Evolutionary conservation across 2,888 invertebrate genomes (phyloP).

Genomic region (Apotomis betuletana): DNA sequence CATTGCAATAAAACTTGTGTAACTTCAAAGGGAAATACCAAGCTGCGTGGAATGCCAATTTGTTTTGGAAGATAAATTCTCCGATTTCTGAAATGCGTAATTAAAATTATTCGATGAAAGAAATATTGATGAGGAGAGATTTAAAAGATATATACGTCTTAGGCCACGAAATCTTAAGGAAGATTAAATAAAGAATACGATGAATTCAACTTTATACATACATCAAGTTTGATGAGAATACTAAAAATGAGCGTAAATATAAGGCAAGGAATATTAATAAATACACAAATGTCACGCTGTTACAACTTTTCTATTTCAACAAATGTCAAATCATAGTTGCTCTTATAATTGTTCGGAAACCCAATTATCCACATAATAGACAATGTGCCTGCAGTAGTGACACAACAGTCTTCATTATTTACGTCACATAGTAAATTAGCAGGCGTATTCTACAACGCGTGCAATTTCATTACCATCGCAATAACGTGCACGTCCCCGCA

Average conservation of each 20-base stretch:
- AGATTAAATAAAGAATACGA: too few species aligned
- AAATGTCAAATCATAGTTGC: neutral
- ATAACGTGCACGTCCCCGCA: slow-evolving; percentile 25
- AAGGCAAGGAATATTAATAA: too few species aligned
- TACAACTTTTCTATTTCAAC: too few species aligned
- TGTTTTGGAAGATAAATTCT: slow-evolving; percentile 51
- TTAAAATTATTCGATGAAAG: slow-evolving; percentile 24
- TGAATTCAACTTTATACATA: too few species aligned
- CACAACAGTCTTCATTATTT: slow-evolving; percentile 12
- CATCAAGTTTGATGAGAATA: too few species aligned
- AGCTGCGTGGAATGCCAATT: slow-evolving; percentile 60
- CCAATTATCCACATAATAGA: neutral
- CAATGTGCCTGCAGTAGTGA: neutral
- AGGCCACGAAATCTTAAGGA: too few species aligned
- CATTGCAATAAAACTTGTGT: slow-evolving; percentile 54
- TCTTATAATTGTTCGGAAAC: neutral
- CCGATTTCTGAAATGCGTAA: slow-evolving; percentile 35
- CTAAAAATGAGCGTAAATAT: too few species aligned
- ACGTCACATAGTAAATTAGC: slow-evolving; percentile 31
- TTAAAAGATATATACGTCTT: neutral
- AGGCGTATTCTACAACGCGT: slow-evolving; percentile 16
- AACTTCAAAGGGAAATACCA: slow-evolving; percentile 56
- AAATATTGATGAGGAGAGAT: slow-evolving; percentile 21
- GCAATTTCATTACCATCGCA: slow-evolving; percentile 37
- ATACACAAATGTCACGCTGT: too few species aligned